These are phyloP conservation scores for Leptopterna dolabrata DNA, from an alignment of 2,888 invertebrate species.

Conservation along the genomic window DNA sequence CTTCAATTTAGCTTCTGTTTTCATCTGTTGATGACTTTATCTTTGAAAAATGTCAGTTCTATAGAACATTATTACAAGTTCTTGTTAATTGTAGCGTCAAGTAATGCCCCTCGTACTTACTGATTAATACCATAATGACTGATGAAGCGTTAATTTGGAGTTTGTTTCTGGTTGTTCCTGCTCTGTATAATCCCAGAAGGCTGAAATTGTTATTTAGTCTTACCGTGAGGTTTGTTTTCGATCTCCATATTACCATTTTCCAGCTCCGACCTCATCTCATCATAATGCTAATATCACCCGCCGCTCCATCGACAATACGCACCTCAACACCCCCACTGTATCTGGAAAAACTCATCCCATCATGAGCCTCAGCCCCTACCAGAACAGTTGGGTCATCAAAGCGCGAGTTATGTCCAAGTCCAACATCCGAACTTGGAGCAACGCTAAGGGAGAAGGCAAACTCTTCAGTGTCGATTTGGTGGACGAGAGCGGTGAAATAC, in stretches of 20 bases:
- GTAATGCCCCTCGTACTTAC: too few species aligned
- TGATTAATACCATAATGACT: too few species aligned
- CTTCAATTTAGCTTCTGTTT: too few species aligned
- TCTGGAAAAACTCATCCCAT: constrained; percentile 76
- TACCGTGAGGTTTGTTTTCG: too few species aligned
- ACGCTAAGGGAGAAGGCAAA: constrained; percentile 92
- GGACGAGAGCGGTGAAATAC: constrained; percentile 94
- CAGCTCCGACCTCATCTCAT: background rate
- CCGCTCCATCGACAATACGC: constrained; percentile 54
- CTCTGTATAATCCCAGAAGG: too few species aligned
- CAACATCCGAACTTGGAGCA: constrained; percentile 86
- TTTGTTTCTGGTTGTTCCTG: too few species aligned
- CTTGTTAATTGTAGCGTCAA: too few species aligned
- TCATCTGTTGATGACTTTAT: too few species aligned
- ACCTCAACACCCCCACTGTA: constrained; percentile 55
- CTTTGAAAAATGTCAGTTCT: too few species aligned
- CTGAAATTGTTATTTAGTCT: too few species aligned
- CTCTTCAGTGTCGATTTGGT: constrained; percentile 92
- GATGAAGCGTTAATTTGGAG: too few species aligned
- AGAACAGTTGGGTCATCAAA: constrained; percentile 94
- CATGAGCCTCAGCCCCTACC: constrained; percentile 89
- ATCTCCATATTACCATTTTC: background rate
- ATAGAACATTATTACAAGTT: too few species aligned
- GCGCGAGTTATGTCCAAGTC: constrained; percentile 89
- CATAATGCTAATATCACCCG: constrained; percentile 2